Conservation (phyloP, 92 coral and sea anemone genomes). For the Heteractis magnifica region DNA sequence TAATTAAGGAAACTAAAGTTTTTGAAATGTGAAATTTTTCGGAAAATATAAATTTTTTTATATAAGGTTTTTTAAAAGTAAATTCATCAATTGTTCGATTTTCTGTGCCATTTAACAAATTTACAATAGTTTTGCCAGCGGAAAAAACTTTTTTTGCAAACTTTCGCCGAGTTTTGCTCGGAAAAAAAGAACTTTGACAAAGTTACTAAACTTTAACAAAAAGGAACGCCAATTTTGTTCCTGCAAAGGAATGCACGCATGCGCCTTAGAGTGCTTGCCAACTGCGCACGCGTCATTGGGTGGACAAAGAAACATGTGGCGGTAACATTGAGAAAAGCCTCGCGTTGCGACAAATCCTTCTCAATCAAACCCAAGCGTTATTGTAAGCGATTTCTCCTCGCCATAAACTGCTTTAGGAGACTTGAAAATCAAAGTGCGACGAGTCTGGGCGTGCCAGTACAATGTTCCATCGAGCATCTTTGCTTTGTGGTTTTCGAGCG, state of each 20-base stretch:
- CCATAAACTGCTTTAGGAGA: neutral
- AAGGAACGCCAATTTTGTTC: constrained; percentile 25
- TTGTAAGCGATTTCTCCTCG: constrained; percentile 11
- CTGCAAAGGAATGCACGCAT: constrained; percentile 41
- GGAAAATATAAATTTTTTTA: neutral
- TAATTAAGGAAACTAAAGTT: neutral
- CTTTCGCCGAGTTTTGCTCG: constrained; percentile 4
- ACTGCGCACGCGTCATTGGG: constrained; percentile 43
- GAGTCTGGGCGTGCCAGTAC: constrained; percentile 15
- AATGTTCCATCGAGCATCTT: constrained; percentile 2
- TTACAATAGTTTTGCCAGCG: neutral
- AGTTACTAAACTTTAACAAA: constrained; percentile 34
- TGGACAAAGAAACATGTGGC: constrained; percentile 62
- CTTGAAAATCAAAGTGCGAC: neutral
- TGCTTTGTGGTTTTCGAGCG: constrained; percentile 12
- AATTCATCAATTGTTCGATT: neutral
- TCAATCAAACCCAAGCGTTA: neutral
- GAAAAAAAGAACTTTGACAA: constrained; percentile 12
- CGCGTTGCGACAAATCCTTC: neutral
- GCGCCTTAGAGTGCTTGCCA: constrained; percentile 24
- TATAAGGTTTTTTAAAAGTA: neutral
- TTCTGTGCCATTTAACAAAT: neutral
- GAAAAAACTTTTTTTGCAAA: neutral
- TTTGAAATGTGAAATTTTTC: neutral
- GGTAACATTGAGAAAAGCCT: constrained; percentile 14